A percentile compares a stretch with the other conserved stretches of the same genome.
Evolutionary conservation across 2,797 vertebrate species (phyloP).

Genomic region (Cephalopachus bancanus): DNA sequence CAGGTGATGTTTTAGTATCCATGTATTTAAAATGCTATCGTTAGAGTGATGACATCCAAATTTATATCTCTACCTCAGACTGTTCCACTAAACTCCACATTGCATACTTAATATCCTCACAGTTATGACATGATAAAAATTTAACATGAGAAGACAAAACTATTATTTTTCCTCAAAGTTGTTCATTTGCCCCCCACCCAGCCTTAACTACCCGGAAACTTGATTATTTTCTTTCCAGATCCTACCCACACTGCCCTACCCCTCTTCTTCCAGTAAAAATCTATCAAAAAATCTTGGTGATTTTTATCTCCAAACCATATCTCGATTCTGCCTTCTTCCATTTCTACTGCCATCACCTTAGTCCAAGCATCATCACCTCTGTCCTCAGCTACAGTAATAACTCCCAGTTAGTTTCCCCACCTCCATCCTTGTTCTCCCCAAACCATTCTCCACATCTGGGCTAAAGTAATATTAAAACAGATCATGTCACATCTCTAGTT

Average conservation of each 20-base stretch:
- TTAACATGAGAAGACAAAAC: neutral
- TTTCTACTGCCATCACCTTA: neutral
- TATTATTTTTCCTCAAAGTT: neutral
- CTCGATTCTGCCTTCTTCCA: neutral
- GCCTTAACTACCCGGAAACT: neutral
- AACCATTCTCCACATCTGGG: neutral
- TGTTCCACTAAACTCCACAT: neutral
- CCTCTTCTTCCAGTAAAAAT: neutral
- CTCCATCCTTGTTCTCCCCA: neutral
- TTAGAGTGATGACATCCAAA: neutral
- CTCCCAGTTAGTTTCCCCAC: neutral
- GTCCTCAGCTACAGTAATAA: neutral
- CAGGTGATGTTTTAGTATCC: neutral
- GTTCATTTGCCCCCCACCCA: neutral
- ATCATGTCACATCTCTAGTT: constrained; percentile 17
- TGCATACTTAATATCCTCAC: neutral
- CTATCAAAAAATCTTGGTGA: neutral
- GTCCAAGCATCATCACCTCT: neutral
- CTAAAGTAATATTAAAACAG: constrained; percentile 23
- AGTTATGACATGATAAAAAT: neutral
- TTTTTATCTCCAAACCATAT: neutral
- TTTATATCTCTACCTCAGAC: neutral
- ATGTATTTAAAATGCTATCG: neutral
- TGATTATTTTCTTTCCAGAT: neutral
- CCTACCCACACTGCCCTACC: neutral